These are phyloP conservation scores for Accipiter cooperii DNA, from an alignment of 2,113 vertebrate species.

Conservation along the genomic window DNA sequence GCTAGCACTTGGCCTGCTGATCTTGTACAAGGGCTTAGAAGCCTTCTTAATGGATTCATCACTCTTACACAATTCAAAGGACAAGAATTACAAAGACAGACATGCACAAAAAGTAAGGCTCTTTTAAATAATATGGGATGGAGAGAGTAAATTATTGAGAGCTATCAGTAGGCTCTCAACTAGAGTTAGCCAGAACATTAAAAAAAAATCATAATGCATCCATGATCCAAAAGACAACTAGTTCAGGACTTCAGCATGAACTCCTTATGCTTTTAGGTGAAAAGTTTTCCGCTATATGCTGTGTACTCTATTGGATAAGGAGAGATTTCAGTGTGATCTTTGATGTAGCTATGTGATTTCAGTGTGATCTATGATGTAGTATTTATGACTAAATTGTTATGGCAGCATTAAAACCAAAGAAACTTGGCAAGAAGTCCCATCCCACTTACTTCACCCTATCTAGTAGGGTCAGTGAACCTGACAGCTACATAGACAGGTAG, in stretches of 20 bases:
- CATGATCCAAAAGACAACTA: background rate
- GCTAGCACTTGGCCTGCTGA: background rate
- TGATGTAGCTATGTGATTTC: background rate
- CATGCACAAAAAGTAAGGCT: background rate
- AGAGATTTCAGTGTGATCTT: background rate
- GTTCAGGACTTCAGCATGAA: background rate
- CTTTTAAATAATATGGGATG: background rate
- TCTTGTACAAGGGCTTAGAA: background rate
- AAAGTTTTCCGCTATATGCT: background rate
- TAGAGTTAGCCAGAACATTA: background rate
- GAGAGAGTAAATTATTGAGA: background rate
- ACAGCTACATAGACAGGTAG: background rate
- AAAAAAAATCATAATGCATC: background rate
- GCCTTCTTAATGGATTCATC: background rate
- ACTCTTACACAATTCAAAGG: background rate
- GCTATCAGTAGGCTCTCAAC: background rate
- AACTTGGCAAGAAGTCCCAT: background rate
- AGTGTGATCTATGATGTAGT: background rate
- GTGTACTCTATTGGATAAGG: background rate
- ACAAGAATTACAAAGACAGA: background rate
- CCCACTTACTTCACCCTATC: background rate
- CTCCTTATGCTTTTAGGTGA: background rate
- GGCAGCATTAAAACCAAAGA: background rate
- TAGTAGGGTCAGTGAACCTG: background rate
- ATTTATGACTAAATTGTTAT: background rate